Percentiles rank a stretch among this genome's conserved stretches.
phyloP scores from a whole-genome alignment of 2,888 invertebrate species.

The Polymixis lichenea region DNA sequence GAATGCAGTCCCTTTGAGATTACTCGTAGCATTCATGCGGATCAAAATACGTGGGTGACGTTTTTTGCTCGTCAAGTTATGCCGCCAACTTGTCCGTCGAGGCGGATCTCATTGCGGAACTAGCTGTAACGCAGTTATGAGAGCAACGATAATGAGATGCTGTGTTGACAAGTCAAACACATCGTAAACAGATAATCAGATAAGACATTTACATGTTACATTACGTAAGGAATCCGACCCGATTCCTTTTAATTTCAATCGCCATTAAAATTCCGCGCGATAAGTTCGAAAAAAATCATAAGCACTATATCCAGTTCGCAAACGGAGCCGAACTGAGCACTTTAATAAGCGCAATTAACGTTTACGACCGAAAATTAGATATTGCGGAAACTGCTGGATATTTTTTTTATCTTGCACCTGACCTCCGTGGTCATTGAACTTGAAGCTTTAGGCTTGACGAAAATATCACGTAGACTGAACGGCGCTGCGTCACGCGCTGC shows the following conservation, averaged over 20 bases:
- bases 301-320: conserved; percentile 49
- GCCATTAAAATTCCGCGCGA: conserved; percentile 43
- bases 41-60: conserved; percentile 66
- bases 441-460: conserved; percentile 74
- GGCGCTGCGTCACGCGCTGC: conserved; percentile 78
- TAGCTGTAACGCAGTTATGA: conserved; percentile 67
- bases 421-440: conserved; percentile 86
- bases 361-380: conserved; percentile 85
- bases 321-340: conserved; percentile 65
- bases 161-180: conserved; percentile 64
- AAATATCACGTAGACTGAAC: conserved; percentile 81
- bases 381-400: conserved; percentile 77
- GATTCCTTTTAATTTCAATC: conserved; percentile 50
- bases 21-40: conserved; percentile 64
- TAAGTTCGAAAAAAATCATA: conserved; percentile 56
- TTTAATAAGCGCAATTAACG: conserved; percentile 81
- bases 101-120: conserved; percentile 72
- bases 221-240: conserved; percentile 54
- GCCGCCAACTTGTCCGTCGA: conserved; percentile 47
- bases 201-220: conserved; percentile 51
- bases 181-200: conserved; percentile 61
- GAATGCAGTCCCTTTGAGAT: conserved; percentile 71
- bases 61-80: conserved; percentile 65
- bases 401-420: conserved; percentile 81
- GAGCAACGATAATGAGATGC: conserved; percentile 62